Evolutionary conservation across 2,797 vertebrate genomes (phyloP).

Genomic region (Crax fasciolata): DNA sequence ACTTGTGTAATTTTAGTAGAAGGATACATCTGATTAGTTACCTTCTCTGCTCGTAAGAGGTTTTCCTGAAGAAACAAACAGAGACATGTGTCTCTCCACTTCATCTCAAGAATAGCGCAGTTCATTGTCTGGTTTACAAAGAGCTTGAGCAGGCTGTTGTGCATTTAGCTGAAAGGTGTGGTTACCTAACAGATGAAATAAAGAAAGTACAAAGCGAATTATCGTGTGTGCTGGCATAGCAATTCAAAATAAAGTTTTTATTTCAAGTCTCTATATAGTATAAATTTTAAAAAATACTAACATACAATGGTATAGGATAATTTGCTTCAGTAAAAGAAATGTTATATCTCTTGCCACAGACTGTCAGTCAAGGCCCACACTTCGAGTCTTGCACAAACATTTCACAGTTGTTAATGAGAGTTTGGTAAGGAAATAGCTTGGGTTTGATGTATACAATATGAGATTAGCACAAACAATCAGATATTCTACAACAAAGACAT

Average conservation of each 20-base stretch:
- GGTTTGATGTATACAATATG: not conserved
- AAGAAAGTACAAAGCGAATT: not conserved
- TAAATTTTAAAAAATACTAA: not conserved
- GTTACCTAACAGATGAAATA: constrained; percentile 54
- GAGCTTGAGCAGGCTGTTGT: constrained; percentile 31
- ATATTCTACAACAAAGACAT: not conserved
- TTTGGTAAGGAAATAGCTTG: not conserved
- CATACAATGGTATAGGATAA: not conserved
- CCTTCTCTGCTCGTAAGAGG: constrained; percentile 59
- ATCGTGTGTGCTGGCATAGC: fast-evolving
- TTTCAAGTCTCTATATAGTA: not conserved
- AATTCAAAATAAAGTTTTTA: not conserved
- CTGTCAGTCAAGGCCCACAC: not conserved
- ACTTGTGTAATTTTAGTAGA: not conserved
- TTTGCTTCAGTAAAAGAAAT: not conserved
- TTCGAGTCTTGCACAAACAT: not conserved
- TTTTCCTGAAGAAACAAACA: constrained; percentile 70
- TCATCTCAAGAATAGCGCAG: constrained; percentile 41
- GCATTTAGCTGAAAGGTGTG: constrained; percentile 54
- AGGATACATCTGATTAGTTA: constrained; percentile 30
- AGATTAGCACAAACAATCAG: not conserved
- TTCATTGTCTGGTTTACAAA: constrained; percentile 7
- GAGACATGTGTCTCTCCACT: constrained; percentile 32
- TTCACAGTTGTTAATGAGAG: not conserved
- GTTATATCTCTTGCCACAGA: not conserved